These are phyloP conservation scores for Lumbricus terrestris DNA, from an alignment of 2,888 invertebrate genomes.

Conservation along the genomic window DNA sequence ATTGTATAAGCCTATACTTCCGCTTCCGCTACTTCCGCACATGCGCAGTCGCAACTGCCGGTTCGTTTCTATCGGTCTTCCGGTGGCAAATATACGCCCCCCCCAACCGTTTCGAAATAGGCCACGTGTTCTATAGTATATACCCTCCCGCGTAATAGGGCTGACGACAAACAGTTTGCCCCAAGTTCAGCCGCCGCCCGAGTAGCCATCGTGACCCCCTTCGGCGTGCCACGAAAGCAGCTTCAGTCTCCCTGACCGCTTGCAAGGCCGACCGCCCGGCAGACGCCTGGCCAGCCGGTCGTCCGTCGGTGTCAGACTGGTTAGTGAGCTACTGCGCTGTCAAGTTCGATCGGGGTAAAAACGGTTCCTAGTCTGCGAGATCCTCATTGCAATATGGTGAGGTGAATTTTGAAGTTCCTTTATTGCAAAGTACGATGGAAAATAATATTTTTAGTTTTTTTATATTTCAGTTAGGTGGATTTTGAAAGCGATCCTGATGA, in stretches of 20 bases:
- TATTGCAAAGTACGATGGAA: background rate
- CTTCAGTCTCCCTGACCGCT: background rate
- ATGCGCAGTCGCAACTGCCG: background rate
- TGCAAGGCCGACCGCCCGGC: background rate
- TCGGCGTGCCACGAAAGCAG: background rate
- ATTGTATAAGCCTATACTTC: conserved; percentile 7
- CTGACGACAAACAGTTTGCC: conserved; percentile 3
- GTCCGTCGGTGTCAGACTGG: background rate
- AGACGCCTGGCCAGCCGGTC: background rate
- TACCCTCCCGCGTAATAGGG: background rate
- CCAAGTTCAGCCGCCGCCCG: background rate
- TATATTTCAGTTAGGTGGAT: no score
- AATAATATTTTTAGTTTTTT: no score
- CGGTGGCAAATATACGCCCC: background rate
- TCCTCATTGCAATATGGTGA: background rate
- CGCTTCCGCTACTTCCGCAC: background rate
- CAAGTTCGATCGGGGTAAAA: background rate
- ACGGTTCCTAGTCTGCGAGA: background rate
- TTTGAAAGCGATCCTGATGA: no score
- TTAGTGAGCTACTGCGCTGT: no score
- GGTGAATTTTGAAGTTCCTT: background rate
- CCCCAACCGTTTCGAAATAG: background rate
- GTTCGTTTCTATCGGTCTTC: background rate
- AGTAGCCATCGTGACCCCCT: background rate
- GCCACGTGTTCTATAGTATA: background rate